Percentiles rank a stretch among this genome's conserved stretches.
Evolutionary conservation across 1,140 invertebrate genomes (phyloP).

Genomic region (Zaprionus vittiger): DNA sequence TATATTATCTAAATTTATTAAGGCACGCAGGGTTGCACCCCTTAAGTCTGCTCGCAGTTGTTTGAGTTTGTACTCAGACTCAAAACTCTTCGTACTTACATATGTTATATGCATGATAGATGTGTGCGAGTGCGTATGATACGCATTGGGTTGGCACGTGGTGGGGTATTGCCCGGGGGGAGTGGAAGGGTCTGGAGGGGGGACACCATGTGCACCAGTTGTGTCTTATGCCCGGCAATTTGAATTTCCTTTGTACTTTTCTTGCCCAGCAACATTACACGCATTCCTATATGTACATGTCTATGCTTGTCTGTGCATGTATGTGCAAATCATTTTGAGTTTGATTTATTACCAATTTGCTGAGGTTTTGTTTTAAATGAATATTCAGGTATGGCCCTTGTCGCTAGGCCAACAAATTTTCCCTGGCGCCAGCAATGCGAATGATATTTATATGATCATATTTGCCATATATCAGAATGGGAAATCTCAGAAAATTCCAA

Average conservation of each 20-base stretch:
- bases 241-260: conserved; percentile 15
- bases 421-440: background rate
- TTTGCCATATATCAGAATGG: background rate
- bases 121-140: conserved; percentile 15
- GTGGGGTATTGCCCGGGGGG: background rate
- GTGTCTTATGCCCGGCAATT: conserved; percentile 24
- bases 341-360: conserved; percentile 43
- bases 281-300: conserved; percentile 4
- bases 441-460: background rate
- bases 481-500: background rate
- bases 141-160: background rate
- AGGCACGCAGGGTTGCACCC: background rate
- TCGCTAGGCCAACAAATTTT: conserved; percentile 4
- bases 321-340: conserved; percentile 33
- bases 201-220: conserved; percentile 32
- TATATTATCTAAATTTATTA: conserved; percentile 30
- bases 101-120: conserved; percentile 22
- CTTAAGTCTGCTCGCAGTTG: background rate
- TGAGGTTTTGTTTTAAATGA: conserved; percentile 2
- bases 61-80: background rate
- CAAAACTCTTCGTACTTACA: background rate
- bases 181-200: background rate
- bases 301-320: conserved; percentile 8
- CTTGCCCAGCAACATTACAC: background rate
- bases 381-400: conserved; percentile 1